Evolutionary conservation across 2,113 vertebrate genomes (phyloP), one percentile per base, ranked within the genome.

Genomic region (Oreochromis aureus): DNA sequence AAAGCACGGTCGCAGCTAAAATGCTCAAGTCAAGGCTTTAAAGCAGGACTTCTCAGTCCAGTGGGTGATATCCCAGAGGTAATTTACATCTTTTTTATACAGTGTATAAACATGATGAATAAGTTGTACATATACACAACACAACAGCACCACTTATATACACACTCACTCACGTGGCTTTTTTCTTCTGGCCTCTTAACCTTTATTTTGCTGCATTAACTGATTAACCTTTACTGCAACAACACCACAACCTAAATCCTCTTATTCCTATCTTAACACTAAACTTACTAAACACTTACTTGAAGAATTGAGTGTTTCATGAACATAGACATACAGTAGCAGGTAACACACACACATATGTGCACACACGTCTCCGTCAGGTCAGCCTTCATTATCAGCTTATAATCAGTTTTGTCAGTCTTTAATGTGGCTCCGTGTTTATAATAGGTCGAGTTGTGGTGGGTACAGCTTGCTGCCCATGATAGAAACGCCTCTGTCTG

Each of bases 401-500:
- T 61, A 22, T 91, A 87, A 92, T 91, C 87, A 87, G 66, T 86
- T 79, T 27, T 89, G 89, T 91, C 91, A 92, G 86, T 80, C 7
- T 88, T 86, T 92, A 91, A 93, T 80, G 79, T 86, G 84, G 80
- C 79, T 90, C 58, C 66, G 55, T 89, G 78, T 92, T 89, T 84
- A 80, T 58, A 34, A 69, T 92, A 83, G 81, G 80, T 83, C 8
- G 8, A 85, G 83, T 53, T 22, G 44, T 78, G 81, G 79, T 85
- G 89, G 82, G 69, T 78, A n/a, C 85, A 69, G 87, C 84, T 76
- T 82, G 82, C 86, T 83, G 58, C 90, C 85, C 36, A 86, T 89
- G 88, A 82, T 93, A 86, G 89, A 94, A 93, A 89, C 79, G 83
- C 90, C 92, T 92, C 89, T 87, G 87, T 91, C 91, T 93, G 89